Evolutionary conservation across 2,888 invertebrate genomes (phyloP).

Genomic region (Deroplatys truncata): DNA sequence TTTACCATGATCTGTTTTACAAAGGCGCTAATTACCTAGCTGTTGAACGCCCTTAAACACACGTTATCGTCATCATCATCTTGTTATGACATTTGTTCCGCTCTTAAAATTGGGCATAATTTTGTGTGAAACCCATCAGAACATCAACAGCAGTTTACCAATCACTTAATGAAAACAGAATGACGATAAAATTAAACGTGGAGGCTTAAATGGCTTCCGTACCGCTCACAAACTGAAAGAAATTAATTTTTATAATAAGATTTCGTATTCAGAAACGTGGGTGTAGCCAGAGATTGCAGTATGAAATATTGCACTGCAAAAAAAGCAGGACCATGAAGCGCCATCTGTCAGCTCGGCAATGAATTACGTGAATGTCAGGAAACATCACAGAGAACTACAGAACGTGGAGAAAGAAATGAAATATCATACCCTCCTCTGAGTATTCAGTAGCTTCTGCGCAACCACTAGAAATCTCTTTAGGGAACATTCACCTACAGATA

Average conservation of each 20-base stretch:
- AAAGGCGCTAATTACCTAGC: too few species aligned
- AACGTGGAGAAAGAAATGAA: background rate
- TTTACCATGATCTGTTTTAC: too few species aligned
- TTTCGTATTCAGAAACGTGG: background rate
- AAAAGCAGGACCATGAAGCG: background rate
- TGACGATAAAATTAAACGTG: background rate
- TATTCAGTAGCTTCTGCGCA: background rate
- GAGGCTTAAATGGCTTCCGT: background rate
- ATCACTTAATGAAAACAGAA: background rate
- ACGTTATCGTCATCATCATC: too few species aligned
- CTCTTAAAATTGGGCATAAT: too few species aligned
- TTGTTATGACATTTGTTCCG: too few species aligned
- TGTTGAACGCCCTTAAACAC: too few species aligned
- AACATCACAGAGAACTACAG: background rate
- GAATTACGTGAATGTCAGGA: background rate
- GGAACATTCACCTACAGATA: too few species aligned
- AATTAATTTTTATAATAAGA: background rate
- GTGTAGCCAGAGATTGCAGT: background rate
- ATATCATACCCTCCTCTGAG: background rate
- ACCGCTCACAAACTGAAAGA: background rate
- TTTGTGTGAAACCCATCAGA: too few species aligned
- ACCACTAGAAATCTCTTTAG: background rate
- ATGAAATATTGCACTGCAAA: background rate
- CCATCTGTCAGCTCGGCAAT: background rate
- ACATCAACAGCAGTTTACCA: too few species aligned